These are phyloP conservation scores for Malacosoma neustria DNA, from an alignment of 2,888 invertebrate species.

Conservation along the genomic window DNA sequence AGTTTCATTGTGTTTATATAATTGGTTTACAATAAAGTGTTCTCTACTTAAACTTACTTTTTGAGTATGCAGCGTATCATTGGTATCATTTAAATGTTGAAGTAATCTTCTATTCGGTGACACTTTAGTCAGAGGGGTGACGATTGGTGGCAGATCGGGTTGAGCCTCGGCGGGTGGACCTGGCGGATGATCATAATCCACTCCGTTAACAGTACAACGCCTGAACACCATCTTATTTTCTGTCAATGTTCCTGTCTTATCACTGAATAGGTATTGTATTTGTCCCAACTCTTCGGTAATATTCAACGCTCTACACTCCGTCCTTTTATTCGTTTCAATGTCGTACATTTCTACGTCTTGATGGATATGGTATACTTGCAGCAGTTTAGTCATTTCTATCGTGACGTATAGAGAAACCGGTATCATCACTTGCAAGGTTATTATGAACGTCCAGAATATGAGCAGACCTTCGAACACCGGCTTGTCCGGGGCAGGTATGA, in stretches of 20 bases:
- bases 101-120: conserved; percentile 57
- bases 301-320: conserved; percentile 93
- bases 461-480: conserved; percentile 85
- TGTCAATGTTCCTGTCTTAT: conserved; percentile 98
- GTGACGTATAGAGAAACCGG: conserved; percentile 97
- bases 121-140: conserved; percentile 60
- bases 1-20: too few relatives aligned
- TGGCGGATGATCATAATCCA: conserved; percentile 90
- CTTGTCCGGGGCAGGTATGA: conserved; percentile 77
- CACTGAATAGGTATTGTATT: conserved; percentile 92
- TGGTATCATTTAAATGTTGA: conserved; percentile 50
- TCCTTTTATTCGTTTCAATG: conserved; percentile 82
- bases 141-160: conserved; percentile 57
- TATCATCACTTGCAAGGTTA: conserved; percentile 97
- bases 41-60: conserved; percentile 39
- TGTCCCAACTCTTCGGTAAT: conserved; percentile 98
- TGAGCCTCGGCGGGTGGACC: conserved; percentile 81
- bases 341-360: conserved; percentile 93
- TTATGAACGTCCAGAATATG: conserved; percentile 96
- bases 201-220: conserved; percentile 90
- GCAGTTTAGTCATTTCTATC: conserved; percentile 95
- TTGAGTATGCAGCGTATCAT: conserved; percentile 77
- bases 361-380: conserved; percentile 96
- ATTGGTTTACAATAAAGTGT: too few relatives aligned
- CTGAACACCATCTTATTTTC: conserved; percentile 98